Conservation (phyloP, 2,113 vertebrate genomes). For the Pipra filicauda region DNA sequence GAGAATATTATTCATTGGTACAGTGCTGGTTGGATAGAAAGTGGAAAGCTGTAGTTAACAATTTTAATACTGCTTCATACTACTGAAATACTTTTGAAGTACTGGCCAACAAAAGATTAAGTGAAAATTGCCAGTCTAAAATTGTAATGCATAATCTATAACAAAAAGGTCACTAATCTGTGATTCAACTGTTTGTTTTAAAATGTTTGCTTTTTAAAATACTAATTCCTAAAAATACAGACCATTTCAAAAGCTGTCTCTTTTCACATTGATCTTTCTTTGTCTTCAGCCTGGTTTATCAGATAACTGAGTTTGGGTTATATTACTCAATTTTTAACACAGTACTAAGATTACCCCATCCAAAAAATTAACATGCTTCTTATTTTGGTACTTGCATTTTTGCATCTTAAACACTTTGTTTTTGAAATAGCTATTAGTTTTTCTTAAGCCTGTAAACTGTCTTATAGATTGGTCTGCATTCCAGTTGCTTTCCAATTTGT, state of each 20-base stretch:
- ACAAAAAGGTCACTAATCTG: not conserved
- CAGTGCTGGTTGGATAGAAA: not conserved
- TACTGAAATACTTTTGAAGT: not conserved
- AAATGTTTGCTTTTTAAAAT: not conserved
- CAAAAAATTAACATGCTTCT: not conserved
- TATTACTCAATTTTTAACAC: not conserved
- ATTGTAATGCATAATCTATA: not conserved
- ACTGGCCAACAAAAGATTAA: not conserved
- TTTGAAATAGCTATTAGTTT: not conserved
- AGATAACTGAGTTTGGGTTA: not conserved
- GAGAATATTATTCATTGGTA: not conserved
- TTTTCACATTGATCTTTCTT: not conserved
- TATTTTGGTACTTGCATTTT: not conserved
- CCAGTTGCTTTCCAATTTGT: not conserved
- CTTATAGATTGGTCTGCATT: not conserved
- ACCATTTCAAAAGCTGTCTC: not conserved
- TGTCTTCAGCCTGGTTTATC: not conserved
- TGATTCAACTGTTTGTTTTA: not conserved
- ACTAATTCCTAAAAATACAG: not conserved
- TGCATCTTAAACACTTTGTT: not conserved
- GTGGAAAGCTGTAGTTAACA: not conserved
- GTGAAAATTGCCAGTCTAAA: not conserved
- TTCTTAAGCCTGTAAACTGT: not conserved
- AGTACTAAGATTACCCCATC: not conserved
- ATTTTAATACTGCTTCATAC: not conserved